These are phyloP conservation scores for Alethe diademata DNA, from an alignment of 2,113 vertebrate genomes.

Conservation along the genomic window DNA sequence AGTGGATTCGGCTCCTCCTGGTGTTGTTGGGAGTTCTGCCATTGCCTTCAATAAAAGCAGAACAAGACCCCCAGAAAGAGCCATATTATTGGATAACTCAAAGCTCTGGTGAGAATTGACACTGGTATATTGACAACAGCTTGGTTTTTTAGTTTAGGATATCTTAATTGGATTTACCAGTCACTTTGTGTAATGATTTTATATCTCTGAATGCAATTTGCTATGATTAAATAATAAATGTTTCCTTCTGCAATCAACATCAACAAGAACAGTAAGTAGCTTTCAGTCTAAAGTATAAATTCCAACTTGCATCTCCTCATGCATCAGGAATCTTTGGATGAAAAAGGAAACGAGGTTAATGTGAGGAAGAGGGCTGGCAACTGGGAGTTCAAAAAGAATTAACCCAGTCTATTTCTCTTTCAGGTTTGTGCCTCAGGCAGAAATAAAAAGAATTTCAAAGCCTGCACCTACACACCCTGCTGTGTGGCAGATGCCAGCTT, in stretches of 20 bases:
- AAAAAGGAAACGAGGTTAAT: neutral
- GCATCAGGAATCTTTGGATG: neutral
- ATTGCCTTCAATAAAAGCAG: neutral
- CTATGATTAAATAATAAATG: neutral
- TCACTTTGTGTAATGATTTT: slow-evolving; percentile 15
- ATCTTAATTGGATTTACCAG: neutral
- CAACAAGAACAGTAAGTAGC: neutral
- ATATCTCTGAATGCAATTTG: neutral
- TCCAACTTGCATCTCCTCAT: neutral
- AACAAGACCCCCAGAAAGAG: neutral
- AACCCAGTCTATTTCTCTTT: neutral
- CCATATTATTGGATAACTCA: neutral
- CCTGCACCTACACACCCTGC: rapidly evolving
- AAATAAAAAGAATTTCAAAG: neutral
- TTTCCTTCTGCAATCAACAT: neutral
- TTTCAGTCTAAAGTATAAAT: neutral
- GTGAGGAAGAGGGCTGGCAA: neutral
- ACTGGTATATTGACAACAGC: neutral
- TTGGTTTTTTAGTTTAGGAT: neutral
- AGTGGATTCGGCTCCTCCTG: neutral
- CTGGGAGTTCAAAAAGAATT: neutral
- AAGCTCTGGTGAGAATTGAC: neutral
- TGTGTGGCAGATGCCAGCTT: neutral
- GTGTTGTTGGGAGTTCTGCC: neutral
- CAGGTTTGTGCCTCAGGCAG: neutral